A percentile compares a stretch with the other conserved stretches of the same genome.
Evolutionary conservation across 1,140 invertebrate genomes (phyloP).

Genomic region (Drosophila parabipectinata): DNA sequence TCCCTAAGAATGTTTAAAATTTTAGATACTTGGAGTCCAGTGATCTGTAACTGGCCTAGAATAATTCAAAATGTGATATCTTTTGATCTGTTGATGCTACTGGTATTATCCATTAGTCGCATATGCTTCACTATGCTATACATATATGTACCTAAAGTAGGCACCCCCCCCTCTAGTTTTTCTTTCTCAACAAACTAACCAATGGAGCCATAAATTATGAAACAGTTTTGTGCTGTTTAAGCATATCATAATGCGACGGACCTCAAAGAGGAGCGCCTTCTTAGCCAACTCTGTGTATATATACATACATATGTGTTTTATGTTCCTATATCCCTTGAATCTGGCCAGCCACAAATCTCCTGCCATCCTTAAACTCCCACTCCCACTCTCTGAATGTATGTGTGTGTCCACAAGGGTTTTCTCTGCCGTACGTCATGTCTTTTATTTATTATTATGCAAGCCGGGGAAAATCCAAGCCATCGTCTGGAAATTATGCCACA

Average conservation of each 20-base stretch:
- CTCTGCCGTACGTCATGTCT: constrained; percentile 37
- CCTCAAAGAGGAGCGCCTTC: constrained; percentile 52
- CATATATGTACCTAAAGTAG: too few species aligned
- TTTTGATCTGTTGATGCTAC: constrained; percentile 38
- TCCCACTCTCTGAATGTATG: constrained; percentile 24
- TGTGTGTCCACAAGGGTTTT: constrained; percentile 27
- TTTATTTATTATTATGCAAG: constrained; percentile 77
- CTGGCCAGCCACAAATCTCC: constrained; percentile 13
- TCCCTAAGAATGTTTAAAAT: neutral
- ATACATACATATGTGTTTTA: neutral
- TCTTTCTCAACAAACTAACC: constrained; percentile 14
- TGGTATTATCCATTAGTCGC: constrained; percentile 32
- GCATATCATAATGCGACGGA: constrained; percentile 78
- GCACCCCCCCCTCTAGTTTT: neutral
- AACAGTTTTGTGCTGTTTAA: constrained; percentile 82
- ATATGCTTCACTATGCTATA: constrained; percentile 11
- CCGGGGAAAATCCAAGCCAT: constrained; percentile 46
- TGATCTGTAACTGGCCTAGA: constrained; percentile 8
- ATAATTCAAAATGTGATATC: constrained; percentile 36
- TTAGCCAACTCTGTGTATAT: constrained; percentile 1
- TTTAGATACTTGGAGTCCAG: neutral
- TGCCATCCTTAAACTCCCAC: neutral
- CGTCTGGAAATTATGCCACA: constrained; percentile 74
- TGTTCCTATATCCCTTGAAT: neutral
- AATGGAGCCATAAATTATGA: constrained; percentile 80